Evolutionary conservation across 2,888 invertebrate genomes (phyloP), one percentile per base, ranked within the genome.

Genomic region (Amphipoea oculea): DNA sequence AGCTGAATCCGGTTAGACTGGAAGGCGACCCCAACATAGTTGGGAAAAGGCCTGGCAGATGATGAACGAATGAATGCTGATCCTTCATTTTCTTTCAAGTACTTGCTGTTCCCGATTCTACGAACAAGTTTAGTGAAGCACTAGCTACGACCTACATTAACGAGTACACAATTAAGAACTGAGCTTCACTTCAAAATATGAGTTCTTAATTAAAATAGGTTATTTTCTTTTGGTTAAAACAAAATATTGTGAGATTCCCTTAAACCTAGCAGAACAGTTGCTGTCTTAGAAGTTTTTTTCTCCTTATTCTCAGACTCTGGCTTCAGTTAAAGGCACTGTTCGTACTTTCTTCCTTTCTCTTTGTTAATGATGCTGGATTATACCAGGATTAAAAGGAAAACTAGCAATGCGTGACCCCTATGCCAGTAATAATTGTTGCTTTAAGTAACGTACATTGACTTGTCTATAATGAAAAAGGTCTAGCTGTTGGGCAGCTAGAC

Each of bases 71-170:
- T 83, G 14, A 14, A 48, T 48, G 14, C 14, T 45, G 65, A 65
- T 73, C 60, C 65, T 69, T 84, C 36, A 69, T 84, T 81, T 62
- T 63, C 62, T 82, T 84, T 68, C 40, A 57, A 84, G 68, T 54
- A 63, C 62, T 23, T 62, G 42, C 36, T 45, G 29, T 62, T 36
- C 48, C 20, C 12, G 1, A 51, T 67, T 70, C 12, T 62, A 67
- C 14, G 17, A 62, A 60, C n/a, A 66, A 81, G 51, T 57, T 82
- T 65, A 29, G 4, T 29, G 23, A 78, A 51, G 42, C 5, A 62
- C 62, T 62, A 40, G 76, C 68, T 57, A 4, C 14, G 6, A 57
- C 23, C 70, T 40, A 54, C 11, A 9, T 68, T 48, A 68, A 62
- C 12, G 6, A 63, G 36, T 60, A 60, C 36, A 29, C n/a, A 36